Conservation (phyloP, 2,113 vertebrate species). For the Aspiorhynchus laticeps region DNA sequence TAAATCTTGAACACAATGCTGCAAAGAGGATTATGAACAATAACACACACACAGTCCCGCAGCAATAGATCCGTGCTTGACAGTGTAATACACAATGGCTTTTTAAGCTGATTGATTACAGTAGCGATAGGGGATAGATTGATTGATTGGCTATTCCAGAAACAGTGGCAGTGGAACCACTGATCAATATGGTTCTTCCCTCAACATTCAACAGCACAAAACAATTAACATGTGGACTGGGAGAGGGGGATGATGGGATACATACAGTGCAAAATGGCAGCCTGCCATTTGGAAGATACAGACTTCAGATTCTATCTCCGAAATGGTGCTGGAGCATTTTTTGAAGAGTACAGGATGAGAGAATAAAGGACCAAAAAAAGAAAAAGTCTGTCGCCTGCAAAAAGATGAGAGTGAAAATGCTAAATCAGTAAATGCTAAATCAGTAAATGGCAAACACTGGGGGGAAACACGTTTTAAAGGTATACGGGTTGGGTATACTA, state of each 20-base stretch:
- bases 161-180: slow-evolving; percentile 66
- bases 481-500: too few species aligned
- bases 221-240: slow-evolving; percentile 45
- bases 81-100: slow-evolving; percentile 74
- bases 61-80: slow-evolving; percentile 61
- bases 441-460: too few species aligned
- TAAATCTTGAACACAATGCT: neutral
- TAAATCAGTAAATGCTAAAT: neutral
- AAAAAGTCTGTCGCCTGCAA: too few species aligned
- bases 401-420: neutral
- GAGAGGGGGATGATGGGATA: slow-evolving; percentile 26
- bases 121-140: slow-evolving; percentile 54
- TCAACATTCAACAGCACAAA: slow-evolving; percentile 60
- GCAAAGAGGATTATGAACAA: slow-evolving; percentile 23
- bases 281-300: neutral
- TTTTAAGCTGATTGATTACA: slow-evolving; percentile 69
- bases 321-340: neutral
- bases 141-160: slow-evolving; percentile 72
- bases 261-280: slow-evolving; percentile 4
- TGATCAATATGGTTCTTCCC: slow-evolving; percentile 62
- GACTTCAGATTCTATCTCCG: neutral
- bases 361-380: slow-evolving; percentile 11
- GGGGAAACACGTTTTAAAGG: neutral
- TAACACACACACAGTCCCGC: slow-evolving; percentile 39
- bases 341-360: neutral